Conservation (phyloP, 2,113 vertebrate species). For the Aplodontia rufa region DNA sequence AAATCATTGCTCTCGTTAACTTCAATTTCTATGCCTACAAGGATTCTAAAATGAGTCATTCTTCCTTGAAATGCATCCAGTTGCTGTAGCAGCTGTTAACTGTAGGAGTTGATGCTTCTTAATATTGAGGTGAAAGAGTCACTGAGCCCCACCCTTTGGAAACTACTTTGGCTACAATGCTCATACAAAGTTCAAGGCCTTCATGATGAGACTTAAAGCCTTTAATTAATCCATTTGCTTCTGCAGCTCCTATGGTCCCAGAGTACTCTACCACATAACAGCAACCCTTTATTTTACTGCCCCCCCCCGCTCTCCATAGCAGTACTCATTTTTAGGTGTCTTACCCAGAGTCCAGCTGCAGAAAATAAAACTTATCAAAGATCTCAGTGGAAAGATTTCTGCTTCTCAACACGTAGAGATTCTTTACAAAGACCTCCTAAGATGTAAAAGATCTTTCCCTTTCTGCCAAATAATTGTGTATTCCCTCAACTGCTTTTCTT, state of each 20-base stretch:
- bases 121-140: slow-evolving; percentile 74
- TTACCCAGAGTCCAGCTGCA: neutral
- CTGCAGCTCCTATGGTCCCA: slow-evolving; percentile 54
- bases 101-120: slow-evolving; percentile 57
- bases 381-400: neutral
- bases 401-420: neutral
- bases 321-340: neutral
- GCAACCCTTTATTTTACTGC: neutral
- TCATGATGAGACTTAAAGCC: slow-evolving; percentile 35
- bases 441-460: neutral
- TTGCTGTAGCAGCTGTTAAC: slow-evolving; percentile 62
- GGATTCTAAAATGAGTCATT: slow-evolving; percentile 54
- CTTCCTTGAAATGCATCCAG: slow-evolving; percentile 55
- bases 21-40: neutral
- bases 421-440: neutral
- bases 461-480: neutral
- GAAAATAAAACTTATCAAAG: slow-evolving; percentile 34
- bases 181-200: slow-evolving; percentile 62
- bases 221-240: slow-evolving; percentile 63
- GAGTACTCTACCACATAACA: neutral
- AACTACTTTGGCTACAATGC: slow-evolving; percentile 66
- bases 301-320: neutral
- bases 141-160: slow-evolving; percentile 72
- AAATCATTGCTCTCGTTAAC: neutral
- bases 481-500: neutral